Conservation (phyloP, 1,140 invertebrate species). For the Cataglyphis hispanica region DNA sequence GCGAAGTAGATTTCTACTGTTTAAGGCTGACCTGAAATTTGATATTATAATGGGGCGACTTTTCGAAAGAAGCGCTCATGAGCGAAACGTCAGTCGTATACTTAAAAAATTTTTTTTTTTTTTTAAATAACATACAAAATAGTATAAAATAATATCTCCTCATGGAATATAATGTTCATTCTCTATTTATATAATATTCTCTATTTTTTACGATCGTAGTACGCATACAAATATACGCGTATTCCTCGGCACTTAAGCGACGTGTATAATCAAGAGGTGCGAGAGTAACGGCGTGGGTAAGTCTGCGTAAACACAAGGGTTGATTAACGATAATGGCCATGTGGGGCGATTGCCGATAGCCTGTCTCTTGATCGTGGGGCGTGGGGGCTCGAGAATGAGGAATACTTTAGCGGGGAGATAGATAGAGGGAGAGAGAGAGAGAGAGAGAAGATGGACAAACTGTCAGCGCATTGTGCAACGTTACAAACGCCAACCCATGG, state of each 20-base stretch:
- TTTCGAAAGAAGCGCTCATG: neutral
- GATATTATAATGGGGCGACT: conserved; percentile 36
- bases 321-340: conserved; percentile 78
- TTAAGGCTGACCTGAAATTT: conserved; percentile 4
- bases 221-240: conserved; percentile 7
- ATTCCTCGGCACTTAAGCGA: conserved; percentile 20
- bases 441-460: conserved; percentile 43
- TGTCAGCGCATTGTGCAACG: conserved; percentile 65
- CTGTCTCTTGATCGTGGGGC: conserved; percentile 67
- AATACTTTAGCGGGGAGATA: neutral
- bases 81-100: neutral
- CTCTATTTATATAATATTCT: too few species aligned
- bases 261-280: conserved; percentile 54
- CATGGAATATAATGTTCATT: neutral
- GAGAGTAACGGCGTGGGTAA: conserved; percentile 46
- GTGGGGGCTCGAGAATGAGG: conserved; percentile 1
- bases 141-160: neutral
- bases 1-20: neutral
- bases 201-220: conserved; percentile 12
- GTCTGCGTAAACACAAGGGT: conserved; percentile 72
- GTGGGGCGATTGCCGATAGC: conserved; percentile 72
- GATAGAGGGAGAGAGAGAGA: neutral
- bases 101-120: too few species aligned
- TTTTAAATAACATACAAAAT: neutral
- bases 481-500: conserved; percentile 61